Percentiles rank a stretch among this genome's conserved stretches.
These are phyloP conservation scores for Rutilus rutilus DNA, from an alignment of 2,113 vertebrate genomes.

Conservation along the genomic window DNA sequence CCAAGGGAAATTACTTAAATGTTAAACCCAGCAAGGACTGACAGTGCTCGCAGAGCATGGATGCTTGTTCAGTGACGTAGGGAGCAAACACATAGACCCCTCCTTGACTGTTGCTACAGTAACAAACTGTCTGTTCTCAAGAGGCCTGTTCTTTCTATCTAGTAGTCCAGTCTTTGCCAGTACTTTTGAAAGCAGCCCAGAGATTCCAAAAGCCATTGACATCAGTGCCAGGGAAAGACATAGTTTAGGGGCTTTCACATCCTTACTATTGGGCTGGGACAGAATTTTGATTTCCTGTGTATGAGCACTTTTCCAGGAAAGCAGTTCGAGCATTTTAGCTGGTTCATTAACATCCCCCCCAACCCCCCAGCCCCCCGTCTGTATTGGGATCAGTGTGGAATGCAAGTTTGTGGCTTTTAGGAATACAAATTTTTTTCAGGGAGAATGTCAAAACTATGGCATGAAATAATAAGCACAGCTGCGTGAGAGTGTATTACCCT, in stretches of 20 bases:
- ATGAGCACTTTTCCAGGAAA: conserved; percentile 42
- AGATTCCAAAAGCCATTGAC: neutral
- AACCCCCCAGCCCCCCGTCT: neutral
- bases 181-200: neutral
- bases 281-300: conserved; percentile 31
- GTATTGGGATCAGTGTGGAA: neutral
- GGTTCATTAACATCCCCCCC: neutral
- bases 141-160: neutral
- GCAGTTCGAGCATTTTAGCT: conserved; percentile 14
- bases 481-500: neutral
- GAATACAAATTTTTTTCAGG: neutral
- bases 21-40: neutral
- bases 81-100: conserved; percentile 20
- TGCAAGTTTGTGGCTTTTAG: neutral
- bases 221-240: conserved; percentile 5
- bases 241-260: neutral
- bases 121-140: conserved; percentile 33
- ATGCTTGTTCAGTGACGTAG: conserved; percentile 22
- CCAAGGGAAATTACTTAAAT: neutral
- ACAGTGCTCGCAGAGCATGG: neutral
- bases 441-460: conserved; percentile 14
- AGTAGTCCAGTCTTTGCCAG: neutral
- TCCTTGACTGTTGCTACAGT: conserved; percentile 34
- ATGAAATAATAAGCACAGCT: conserved; percentile 27
- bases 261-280: neutral